Percentiles rank a stretch among this genome's conserved stretches.
phyloP scores from a whole-genome alignment of 2,888 invertebrate genomes.

The Drosophila barbarae region DNA sequence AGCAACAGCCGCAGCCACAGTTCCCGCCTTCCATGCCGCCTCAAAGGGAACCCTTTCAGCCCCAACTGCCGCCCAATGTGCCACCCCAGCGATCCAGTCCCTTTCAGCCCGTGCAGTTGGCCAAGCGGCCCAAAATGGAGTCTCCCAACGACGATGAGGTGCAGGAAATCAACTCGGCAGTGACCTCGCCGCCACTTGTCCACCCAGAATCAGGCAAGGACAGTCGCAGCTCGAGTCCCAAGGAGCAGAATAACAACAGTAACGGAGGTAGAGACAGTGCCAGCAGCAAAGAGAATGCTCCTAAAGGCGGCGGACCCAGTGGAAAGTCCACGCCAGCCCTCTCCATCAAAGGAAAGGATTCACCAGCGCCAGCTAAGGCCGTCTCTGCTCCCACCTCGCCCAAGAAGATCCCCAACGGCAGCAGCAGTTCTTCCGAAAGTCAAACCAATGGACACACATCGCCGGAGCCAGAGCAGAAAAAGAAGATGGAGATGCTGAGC shows the following conservation, averaged over 20 bases:
- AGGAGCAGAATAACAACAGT: conserved; percentile 61
- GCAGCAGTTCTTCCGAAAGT: conserved; percentile 32
- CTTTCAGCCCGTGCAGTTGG: conserved; percentile 59
- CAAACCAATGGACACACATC: conserved; percentile 60
- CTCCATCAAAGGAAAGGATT: conserved; percentile 40
- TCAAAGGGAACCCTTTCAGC: conserved; percentile 63
- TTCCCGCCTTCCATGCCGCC: conserved; percentile 42
- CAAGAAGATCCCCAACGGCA: conserved; percentile 46
- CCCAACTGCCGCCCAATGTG: conserved; percentile 60
- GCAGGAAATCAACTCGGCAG: conserved; percentile 53
- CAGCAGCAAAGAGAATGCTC: conserved; percentile 65
- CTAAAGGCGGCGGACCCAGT: conserved; percentile 52
- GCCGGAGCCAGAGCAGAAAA: conserved; percentile 31
- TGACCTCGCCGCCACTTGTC: conserved; percentile 30
- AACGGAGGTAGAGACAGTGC: conserved; percentile 59
- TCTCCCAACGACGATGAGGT: conserved; percentile 62
- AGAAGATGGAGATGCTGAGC: conserved; percentile 34
- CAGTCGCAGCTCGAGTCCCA: conserved; percentile 35
- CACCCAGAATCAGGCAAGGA: conserved; percentile 46
- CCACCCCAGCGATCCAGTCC: conserved; percentile 55
- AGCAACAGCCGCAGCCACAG: conserved; percentile 51
- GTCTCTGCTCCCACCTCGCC: conserved; percentile 56
- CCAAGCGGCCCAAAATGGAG: conserved; percentile 62
- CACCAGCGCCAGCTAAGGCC: conserved; percentile 28
- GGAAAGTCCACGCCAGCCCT: conserved; percentile 56